These are phyloP conservation scores for Ectropis grisescens DNA, from an alignment of 1,140 invertebrate genomes.

Conservation along the genomic window DNA sequence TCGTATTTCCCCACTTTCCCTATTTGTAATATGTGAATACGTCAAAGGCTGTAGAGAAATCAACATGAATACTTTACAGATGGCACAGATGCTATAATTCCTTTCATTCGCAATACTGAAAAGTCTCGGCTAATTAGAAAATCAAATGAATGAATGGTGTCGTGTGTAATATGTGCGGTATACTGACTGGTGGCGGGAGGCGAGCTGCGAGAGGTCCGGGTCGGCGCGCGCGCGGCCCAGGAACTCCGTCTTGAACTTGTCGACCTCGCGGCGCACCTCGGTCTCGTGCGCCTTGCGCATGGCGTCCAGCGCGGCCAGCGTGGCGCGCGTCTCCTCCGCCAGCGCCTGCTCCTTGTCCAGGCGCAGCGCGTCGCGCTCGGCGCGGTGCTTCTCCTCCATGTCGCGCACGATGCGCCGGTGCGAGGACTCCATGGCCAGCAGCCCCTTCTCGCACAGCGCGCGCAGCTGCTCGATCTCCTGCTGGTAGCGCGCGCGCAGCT, in stretches of 20 bases:
- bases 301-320: conserved; percentile 86
- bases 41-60: too few relatives aligned
- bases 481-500: conserved; percentile 84
- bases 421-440: conserved; percentile 89
- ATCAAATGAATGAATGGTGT: too few relatives aligned
- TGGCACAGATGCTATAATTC: too few relatives aligned
- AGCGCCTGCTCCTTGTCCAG: conserved; percentile 90
- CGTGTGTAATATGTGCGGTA: too few relatives aligned
- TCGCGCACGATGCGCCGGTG: conserved; percentile 87
- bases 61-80: too few relatives aligned
- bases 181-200: conserved; percentile 49
- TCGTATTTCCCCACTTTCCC: too few relatives aligned
- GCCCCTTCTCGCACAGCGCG: conserved; percentile 87
- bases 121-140: too few relatives aligned
- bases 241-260: conserved; percentile 90
- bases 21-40: too few relatives aligned
- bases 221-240: conserved; percentile 70
- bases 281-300: conserved; percentile 94
- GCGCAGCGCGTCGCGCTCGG: conserved; percentile 79
- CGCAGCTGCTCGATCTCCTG: conserved; percentile 88
- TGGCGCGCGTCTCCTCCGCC: conserved; percentile 90
- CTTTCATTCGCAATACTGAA: too few relatives aligned
- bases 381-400: conserved; percentile 86
- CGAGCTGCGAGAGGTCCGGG: conserved; percentile 37
- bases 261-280: conserved; percentile 89